Evolutionary conservation across 2,888 invertebrate species (phyloP).

Genomic region (Nematopogon swammerdamellus): DNA sequence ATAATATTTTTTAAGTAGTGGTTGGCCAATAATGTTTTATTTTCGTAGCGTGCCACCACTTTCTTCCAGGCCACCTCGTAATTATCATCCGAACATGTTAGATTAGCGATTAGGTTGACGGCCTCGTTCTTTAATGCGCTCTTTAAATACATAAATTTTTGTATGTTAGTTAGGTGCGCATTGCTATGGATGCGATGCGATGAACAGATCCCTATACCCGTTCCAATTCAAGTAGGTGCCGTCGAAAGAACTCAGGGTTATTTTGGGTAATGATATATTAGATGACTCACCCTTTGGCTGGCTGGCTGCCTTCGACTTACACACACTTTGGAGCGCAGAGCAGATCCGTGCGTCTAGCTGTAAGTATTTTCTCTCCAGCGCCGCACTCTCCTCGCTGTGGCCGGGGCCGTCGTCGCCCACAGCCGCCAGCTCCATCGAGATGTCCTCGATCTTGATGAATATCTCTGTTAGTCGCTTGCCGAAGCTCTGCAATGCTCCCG

Average conservation of each 20-base stretch:
- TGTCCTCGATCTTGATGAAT: no score
- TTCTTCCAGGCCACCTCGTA: background rate
- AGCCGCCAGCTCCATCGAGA: background rate
- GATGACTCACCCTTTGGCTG: background rate
- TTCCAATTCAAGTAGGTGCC: background rate
- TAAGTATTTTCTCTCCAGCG: background rate
- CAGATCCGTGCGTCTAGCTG: background rate
- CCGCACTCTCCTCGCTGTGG: background rate
- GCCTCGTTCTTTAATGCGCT: background rate
- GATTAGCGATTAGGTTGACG: background rate
- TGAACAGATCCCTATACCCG: background rate
- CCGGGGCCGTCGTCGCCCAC: background rate
- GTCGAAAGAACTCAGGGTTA: background rate
- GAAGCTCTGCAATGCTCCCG: no score
- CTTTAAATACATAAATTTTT: background rate
- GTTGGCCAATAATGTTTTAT: no score
- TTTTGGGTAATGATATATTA: background rate
- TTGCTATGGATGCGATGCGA: background rate
- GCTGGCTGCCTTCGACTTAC: background rate
- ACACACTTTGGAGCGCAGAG: background rate
- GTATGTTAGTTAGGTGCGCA: background rate
- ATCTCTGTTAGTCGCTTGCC: no score
- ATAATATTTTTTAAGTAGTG: background rate
- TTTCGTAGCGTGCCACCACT: background rate
- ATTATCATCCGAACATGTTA: background rate